These are phyloP conservation scores for Uloborus diversus DNA, from an alignment of 1,140 invertebrate species.

Conservation along the genomic window DNA sequence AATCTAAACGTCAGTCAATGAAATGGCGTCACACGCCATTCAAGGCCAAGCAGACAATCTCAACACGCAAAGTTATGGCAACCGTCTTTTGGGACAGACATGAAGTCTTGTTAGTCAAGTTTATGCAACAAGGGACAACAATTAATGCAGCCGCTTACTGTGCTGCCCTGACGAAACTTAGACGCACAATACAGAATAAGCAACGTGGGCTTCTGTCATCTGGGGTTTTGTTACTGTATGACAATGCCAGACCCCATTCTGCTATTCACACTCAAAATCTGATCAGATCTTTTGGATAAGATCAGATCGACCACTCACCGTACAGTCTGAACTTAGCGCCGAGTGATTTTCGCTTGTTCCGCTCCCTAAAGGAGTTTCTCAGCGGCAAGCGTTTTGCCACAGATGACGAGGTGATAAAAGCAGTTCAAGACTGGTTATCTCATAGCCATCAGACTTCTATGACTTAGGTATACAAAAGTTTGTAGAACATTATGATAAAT, in stretches of 20 bases:
- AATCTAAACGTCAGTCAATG: neutral
- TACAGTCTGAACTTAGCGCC: neutral
- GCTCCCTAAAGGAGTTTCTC: neutral
- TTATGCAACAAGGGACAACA: conserved; percentile 6
- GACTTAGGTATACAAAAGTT: too few relatives aligned
- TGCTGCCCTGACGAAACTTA: neutral
- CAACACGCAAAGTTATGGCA: neutral
- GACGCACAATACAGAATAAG: too few relatives aligned
- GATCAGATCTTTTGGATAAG: neutral
- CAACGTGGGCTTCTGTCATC: too few relatives aligned
- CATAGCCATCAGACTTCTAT: neutral
- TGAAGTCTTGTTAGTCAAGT: conserved; percentile 10
- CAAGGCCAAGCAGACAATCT: neutral
- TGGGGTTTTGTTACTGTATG: neutral
- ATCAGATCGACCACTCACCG: neutral
- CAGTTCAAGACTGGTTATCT: neutral
- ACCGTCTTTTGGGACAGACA: too few relatives aligned
- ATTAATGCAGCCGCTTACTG: conserved; percentile 8
- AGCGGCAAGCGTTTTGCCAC: neutral
- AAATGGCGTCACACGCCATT: too few relatives aligned
- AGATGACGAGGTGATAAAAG: neutral
- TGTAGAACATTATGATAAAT: too few relatives aligned
- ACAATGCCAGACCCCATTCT: neutral
- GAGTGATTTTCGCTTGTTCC: neutral
- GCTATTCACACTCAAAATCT: conserved; percentile 1